Conservation (phyloP, 2,888 invertebrate species). For the Dione vanillae region DNA sequence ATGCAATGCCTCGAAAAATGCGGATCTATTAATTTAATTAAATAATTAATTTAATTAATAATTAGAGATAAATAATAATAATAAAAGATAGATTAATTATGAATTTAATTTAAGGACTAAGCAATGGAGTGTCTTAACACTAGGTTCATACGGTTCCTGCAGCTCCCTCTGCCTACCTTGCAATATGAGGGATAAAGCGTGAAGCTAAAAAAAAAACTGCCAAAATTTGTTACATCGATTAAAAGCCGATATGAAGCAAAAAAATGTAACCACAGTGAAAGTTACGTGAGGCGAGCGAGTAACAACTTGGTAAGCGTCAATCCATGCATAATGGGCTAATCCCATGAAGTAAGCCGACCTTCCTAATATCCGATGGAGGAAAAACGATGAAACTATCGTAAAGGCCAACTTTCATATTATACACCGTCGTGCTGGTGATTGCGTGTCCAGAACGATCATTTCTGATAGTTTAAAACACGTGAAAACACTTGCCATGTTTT, state of each 20-base stretch:
- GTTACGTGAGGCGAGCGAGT: constrained; percentile 21
- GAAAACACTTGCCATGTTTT: constrained; percentile 7
- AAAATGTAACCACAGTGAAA: constrained; percentile 27
- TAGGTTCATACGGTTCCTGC: no score
- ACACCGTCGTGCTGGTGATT: constrained; percentile 1
- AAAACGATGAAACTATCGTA: constrained; percentile 7
- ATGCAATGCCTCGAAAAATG: no score
- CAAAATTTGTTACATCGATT: background rate
- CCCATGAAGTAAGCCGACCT: constrained; percentile 22
- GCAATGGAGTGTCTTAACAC: no score
- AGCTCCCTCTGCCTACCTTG: no score
- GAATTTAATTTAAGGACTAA: no score
- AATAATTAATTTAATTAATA: no score
- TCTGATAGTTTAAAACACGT: constrained; percentile 8
- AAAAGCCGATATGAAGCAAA: background rate
- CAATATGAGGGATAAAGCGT: no score
- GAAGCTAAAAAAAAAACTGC: no score
- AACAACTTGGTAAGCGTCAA: constrained; percentile 26
- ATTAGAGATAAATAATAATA: no score
- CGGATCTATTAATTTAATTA: no score
- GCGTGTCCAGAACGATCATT: constrained; percentile 8
- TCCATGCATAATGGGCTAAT: constrained; percentile 34
- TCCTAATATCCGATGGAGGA: constrained; percentile 19
- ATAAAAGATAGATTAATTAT: no score
- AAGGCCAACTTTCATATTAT: constrained; percentile 16